Conservation (phyloP, 2,888 invertebrate genomes). For the Agonopterix subpropinquella region DNA sequence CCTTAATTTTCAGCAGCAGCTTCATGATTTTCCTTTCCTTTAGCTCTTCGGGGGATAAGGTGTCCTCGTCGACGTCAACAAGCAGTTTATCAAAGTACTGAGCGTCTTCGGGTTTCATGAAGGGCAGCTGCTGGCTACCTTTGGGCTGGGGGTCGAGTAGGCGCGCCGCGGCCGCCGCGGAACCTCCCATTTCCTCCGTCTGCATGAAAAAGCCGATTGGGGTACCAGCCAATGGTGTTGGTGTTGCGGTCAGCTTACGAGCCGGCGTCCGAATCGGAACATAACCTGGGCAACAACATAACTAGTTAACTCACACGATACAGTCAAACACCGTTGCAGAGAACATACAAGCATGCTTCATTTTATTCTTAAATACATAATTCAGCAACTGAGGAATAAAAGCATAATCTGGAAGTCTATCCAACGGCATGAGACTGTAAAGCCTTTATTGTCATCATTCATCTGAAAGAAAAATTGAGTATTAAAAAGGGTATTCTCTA, state of each 20-base stretch:
- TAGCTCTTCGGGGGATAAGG: conserved; percentile 95
- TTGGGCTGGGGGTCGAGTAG: conserved; percentile 97
- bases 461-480: conserved; percentile 71
- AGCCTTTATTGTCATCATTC: conserved; percentile 61
- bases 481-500: conserved; percentile 48
- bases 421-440: conserved; percentile 62
- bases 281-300: conserved; percentile 80
- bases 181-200: conserved; percentile 88
- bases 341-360: conserved; percentile 11
- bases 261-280: conserved; percentile 98
- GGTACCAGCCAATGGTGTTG: conserved; percentile 95
- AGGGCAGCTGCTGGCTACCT: conserved; percentile 91
- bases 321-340: conserved; percentile 22
- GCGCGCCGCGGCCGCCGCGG: conserved; percentile 86
- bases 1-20: conserved; percentile 95
- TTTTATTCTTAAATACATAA: conserved; percentile 17
- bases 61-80: conserved; percentile 98
- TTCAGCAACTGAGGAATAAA: conserved; percentile 33
- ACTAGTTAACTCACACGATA: conserved; percentile 21
- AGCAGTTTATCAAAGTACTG: conserved; percentile 99
- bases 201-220: conserved; percentile 97
- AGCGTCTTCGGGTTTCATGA: conserved; percentile 99
- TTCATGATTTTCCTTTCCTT: conserved; percentile 99
- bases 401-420: conserved; percentile 49
- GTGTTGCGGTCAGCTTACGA: conserved; percentile 97